Percentiles rank a stretch among this genome's conserved stretches.
phyloP scores from a whole-genome alignment of 2,797 vertebrate genomes.

The Smutsia gigantea region DNA sequence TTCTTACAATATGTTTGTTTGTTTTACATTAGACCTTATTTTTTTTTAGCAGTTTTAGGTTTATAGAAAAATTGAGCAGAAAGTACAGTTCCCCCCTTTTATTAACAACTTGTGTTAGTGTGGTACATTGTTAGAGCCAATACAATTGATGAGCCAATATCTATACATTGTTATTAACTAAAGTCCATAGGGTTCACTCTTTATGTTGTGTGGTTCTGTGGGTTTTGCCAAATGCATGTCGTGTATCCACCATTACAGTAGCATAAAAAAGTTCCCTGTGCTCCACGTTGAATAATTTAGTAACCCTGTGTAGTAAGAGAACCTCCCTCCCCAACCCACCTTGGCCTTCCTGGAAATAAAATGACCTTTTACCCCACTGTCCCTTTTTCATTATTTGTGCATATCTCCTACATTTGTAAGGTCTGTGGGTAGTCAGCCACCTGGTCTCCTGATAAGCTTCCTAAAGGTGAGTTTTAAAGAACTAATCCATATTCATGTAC shows the following conservation, averaged over 20 bases:
- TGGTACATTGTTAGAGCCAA: not conserved
- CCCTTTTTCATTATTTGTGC: conserved; percentile 2
- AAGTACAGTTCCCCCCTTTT: not conserved
- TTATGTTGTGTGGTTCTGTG: not conserved
- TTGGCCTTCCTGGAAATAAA: not conserved
- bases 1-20: not conserved
- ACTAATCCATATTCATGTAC: not conserved
- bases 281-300: not conserved
- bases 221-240: not conserved
- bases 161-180: not conserved
- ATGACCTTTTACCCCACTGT: not conserved
- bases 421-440: not conserved
- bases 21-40: not conserved
- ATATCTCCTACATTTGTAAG: not conserved
- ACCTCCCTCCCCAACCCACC: not conserved
- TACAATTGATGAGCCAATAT: not conserved
- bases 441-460: not conserved
- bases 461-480: not conserved
- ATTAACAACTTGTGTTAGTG: not conserved
- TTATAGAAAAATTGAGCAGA: not conserved
- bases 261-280: not conserved
- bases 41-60: not conserved
- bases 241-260: not conserved
- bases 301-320: not conserved
- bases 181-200: not conserved